phyloP scores from a whole-genome alignment of 1,140 invertebrate genomes.

The Drosophila cardini region DNA sequence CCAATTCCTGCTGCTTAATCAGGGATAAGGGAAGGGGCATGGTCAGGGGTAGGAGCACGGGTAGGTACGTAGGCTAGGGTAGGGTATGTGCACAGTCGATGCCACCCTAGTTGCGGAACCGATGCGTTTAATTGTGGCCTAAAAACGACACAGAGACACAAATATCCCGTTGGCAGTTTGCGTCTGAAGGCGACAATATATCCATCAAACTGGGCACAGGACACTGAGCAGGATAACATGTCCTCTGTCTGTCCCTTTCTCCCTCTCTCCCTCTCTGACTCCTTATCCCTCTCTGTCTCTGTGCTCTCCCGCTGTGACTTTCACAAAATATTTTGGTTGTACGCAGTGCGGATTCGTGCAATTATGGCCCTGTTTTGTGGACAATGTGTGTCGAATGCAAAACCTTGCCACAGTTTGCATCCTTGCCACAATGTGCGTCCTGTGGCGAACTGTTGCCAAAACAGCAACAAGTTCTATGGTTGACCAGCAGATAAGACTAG shows the following conservation, averaged over 20 bases:
- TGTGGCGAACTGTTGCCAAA: conserved; percentile 75
- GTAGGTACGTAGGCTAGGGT: too few relatives aligned
- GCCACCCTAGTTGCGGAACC: conserved; percentile 83
- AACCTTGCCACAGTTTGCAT: conserved; percentile 29
- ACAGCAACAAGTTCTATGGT: conserved; percentile 71
- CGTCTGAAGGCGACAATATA: conserved; percentile 45
- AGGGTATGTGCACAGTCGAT: conserved; percentile 28
- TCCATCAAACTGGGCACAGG: conserved; percentile 69
- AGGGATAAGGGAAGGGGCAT: conserved; percentile 25
- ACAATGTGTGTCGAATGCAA: conserved; percentile 70
- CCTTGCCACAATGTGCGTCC: conserved; percentile 41
- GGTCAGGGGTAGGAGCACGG: conserved; percentile 17
- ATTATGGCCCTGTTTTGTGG: conserved; percentile 65
- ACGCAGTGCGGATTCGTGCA: conserved; percentile 75
- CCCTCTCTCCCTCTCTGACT: conserved; percentile 9
- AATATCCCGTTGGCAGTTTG: conserved; percentile 29
- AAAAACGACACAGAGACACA: conserved; percentile 56
- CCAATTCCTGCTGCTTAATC: conserved; percentile 63
- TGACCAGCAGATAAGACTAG: conserved; percentile 69
- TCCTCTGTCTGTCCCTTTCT: conserved; percentile 27
- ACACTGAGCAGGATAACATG: conserved; percentile 10
- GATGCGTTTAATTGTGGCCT: conserved; percentile 80
- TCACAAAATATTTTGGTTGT: conserved; percentile 84
- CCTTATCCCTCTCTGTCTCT: background rate
- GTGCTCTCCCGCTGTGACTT: conserved; percentile 69